Percentiles rank a stretch among this genome's conserved stretches.
Conservation (phyloP, 2,888 invertebrate genomes). For the Panzeria rudis region DNA sequence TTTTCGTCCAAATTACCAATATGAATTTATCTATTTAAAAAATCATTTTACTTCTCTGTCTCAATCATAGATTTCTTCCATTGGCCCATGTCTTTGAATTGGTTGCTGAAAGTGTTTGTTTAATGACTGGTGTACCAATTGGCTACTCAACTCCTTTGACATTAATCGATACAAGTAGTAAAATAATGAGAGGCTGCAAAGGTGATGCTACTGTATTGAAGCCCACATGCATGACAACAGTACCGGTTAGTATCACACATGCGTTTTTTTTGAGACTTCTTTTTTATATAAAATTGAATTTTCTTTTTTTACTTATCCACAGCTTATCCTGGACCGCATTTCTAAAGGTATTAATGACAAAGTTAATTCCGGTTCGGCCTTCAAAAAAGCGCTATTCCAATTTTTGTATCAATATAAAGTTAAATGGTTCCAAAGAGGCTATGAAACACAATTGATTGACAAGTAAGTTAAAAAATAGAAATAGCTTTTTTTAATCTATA, state of each 20-base stretch:
- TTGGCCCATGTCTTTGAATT: conserved; percentile 98
- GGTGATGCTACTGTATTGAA: conserved; percentile 96
- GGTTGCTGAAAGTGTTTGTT: conserved; percentile 93
- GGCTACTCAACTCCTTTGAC: conserved; percentile 98
- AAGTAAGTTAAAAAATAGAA: conserved; percentile 82
- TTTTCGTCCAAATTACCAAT: not conserved
- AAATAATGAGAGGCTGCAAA: conserved; percentile 96
- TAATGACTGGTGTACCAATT: conserved; percentile 94
- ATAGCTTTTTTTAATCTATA: not conserved
- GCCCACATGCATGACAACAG: conserved; percentile 98
- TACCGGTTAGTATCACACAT: conserved; percentile 89
- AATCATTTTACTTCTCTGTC: not conserved
- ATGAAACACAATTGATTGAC: conserved; percentile 91
- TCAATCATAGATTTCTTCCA: conserved; percentile 90
- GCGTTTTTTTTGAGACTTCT: not conserved
- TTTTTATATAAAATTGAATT: conserved; percentile 13
- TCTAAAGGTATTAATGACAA: conserved; percentile 98
- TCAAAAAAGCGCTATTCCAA: conserved; percentile 94
- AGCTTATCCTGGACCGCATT: conserved; percentile 98
- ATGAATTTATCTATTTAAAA: too few species aligned
- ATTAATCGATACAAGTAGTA: conserved; percentile 95
- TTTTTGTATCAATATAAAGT: conserved; percentile 97
- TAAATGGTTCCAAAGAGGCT: conserved; percentile 92
- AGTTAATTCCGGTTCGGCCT: conserved; percentile 91
- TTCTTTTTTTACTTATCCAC: conserved; percentile 69